A percentile compares a stretch with the other conserved stretches of the same genome.
These are phyloP conservation scores for Lacanobia oleracea DNA, from an alignment of 2,888 invertebrate genomes.

Conservation along the genomic window DNA sequence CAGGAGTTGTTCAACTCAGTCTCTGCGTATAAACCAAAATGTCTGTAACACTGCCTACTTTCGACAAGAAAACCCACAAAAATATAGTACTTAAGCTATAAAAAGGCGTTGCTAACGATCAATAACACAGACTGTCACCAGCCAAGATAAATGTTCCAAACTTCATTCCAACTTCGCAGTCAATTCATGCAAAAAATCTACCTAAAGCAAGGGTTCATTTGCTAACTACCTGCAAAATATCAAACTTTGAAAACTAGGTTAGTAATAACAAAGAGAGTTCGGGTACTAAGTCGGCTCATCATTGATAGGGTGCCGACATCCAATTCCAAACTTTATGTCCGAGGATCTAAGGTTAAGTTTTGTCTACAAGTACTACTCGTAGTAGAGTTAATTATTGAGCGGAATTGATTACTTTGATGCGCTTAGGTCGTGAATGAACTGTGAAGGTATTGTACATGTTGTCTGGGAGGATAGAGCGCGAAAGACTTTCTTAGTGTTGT, in stretches of 20 bases:
- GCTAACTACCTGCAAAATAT: slow-evolving; percentile 51
- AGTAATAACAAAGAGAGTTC: slow-evolving; percentile 56
- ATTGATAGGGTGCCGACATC: slow-evolving; percentile 26
- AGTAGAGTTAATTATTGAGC: slow-evolving; percentile 57
- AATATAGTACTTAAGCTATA: not conserved
- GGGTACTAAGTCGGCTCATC: slow-evolving; percentile 48
- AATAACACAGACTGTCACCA: slow-evolving; percentile 30
- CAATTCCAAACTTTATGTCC: slow-evolving; percentile 32
- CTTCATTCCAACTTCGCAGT: slow-evolving; percentile 15
- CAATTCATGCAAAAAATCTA: slow-evolving; percentile 46
- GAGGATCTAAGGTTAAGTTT: slow-evolving; percentile 12
- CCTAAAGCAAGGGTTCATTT: slow-evolving; percentile 46
- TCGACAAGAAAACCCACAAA: no score
- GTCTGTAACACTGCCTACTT: no score
- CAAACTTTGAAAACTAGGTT: slow-evolving; percentile 56
- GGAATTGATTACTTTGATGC: slow-evolving; percentile 55
- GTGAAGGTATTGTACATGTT: slow-evolving; percentile 18
- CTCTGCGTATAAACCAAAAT: not conserved
- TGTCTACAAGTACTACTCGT: not conserved
- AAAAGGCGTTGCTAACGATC: slow-evolving; percentile 12
- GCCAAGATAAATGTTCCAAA: slow-evolving; percentile 43
- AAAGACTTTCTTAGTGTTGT: no score
- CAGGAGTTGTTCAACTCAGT: not conserved
- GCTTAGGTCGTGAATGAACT: slow-evolving; percentile 35
- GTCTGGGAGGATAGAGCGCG: not conserved